Evolutionary conservation across 2,888 invertebrate species (phyloP), one percentile per base, ranked within the genome.

Genomic region (Chrysopilus asiliformis): DNA sequence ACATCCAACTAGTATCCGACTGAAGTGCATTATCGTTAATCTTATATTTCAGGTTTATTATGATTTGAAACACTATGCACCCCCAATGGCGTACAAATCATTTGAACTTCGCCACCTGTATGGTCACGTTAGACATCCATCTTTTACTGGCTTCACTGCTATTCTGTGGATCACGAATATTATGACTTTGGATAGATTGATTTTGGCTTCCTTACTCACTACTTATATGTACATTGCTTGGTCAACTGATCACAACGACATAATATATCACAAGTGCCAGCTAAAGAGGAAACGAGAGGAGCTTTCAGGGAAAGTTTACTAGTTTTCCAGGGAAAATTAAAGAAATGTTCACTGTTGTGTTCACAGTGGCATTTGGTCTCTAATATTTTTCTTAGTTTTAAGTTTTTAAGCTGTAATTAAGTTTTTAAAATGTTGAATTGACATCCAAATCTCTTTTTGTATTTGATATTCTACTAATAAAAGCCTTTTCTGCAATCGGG

Each of bases 61-160:
- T 42, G 66, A 66, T 45, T 47, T 73, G 14, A 64, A 66, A 30
- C 60, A 62, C 13, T 61, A 67, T 41, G 64, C 66, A 7, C 61
- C 64, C 25, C 72, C 74, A 1, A 58, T 67, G 41, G 47, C 53
- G 2, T 64, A 67, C 41, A 76, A 76, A 53, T 71, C 74, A 0
- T 48, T 45, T 12, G 67, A 70, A 39, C 51, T 74, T 33, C 63
- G 64, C 32, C 58, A 67, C 44, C 60, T 73, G 17, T 70, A 69
- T 43, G 48, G 58, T 0, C 73, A 75, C 45, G 68, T 75, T 53
- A 66, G 75, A 28, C 76, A 76, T 61, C 75, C 76, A 2, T 75
- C 75, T 39, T 74, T 75, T 45, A 56, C 64, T 26, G 72, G 70
- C 5, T 67, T 76, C 38, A 51, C 67, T 2, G 46, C 68, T 2